A percentile compares a stretch with the other conserved stretches of the same genome.
Evolutionary conservation across 2,888 invertebrate species (phyloP).

Genomic region (Poecilus cupreus): DNA sequence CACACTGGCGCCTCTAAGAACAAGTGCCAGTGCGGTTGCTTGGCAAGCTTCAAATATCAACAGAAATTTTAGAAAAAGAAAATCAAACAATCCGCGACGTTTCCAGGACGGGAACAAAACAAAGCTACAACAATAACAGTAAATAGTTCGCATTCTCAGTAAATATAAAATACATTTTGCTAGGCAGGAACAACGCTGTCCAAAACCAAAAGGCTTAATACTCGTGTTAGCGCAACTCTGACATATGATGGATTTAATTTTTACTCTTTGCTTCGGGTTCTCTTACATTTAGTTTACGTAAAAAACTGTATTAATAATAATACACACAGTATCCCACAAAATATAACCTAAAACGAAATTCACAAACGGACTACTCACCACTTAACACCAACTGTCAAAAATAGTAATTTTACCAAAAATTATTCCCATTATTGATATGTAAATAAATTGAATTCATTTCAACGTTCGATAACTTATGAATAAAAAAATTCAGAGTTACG

Average conservation of each 20-base stretch:
- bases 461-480: too few relatives aligned
- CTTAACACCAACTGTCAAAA: too few relatives aligned
- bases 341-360: too few relatives aligned
- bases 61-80: background rate
- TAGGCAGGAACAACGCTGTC: slow-evolving; percentile 5
- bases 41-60: slow-evolving; percentile 19
- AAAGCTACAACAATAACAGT: background rate
- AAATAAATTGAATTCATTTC: too few relatives aligned
- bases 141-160: background rate
- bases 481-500: too few relatives aligned
- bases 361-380: background rate
- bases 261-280: background rate
- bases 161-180: background rate
- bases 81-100: slow-evolving; percentile 14
- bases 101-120: background rate
- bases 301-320: slow-evolving; percentile 1
- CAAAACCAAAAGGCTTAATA: background rate
- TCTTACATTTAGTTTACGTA: background rate
- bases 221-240: background rate
- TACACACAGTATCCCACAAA: background rate
- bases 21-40: background rate
- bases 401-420: too few relatives aligned
- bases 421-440: too few relatives aligned
- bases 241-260: slow-evolving; percentile 35
- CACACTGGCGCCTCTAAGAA: background rate